A percentile compares a stretch with the other conserved stretches of the same genome.
Evolutionary conservation across 2,797 vertebrate species (phyloP).

Genomic region (Microctenopoma steveboyesi): DNA sequence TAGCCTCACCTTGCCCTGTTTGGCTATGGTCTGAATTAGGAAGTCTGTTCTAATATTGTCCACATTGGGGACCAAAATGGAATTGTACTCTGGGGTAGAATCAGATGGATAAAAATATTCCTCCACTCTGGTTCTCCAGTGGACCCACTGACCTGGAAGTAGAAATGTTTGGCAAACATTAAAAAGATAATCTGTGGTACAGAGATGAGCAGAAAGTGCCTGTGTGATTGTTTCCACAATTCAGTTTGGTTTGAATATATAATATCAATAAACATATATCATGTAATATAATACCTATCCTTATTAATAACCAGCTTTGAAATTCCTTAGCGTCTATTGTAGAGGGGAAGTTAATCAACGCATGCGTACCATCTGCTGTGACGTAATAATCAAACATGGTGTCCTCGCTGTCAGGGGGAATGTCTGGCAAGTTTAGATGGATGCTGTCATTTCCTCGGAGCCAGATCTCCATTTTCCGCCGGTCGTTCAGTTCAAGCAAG

Average conservation of each 20-base stretch:
- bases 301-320: neutral
- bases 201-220: slow-evolving; percentile 28
- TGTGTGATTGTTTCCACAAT: slow-evolving; percentile 3
- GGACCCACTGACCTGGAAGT: slow-evolving; percentile 89
- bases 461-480: slow-evolving; percentile 90
- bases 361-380: slow-evolving; percentile 84
- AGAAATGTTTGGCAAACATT: slow-evolving; percentile 36
- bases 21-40: slow-evolving; percentile 92
- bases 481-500: slow-evolving; percentile 88
- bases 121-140: slow-evolving; percentile 87
- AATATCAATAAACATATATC: neutral
- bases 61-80: slow-evolving; percentile 95
- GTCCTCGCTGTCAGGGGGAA: slow-evolving; percentile 80
- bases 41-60: slow-evolving; percentile 95
- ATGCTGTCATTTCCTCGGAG: slow-evolving; percentile 81
- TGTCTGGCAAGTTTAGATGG: slow-evolving; percentile 85
- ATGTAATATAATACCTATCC: neutral
- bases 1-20: slow-evolving; percentile 91
- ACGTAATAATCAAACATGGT: slow-evolving; percentile 94
- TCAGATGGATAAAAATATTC: slow-evolving; percentile 90
- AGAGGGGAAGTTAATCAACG: slow-evolving; percentile 28
- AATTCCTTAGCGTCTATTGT: slow-evolving; percentile 7
- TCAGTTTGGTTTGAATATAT: neutral
- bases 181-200: neutral
- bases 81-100: slow-evolving; percentile 86